Evolutionary conservation across 2,113 vertebrate genomes (phyloP).

Genomic region (Plestiodon gilberti): DNA sequence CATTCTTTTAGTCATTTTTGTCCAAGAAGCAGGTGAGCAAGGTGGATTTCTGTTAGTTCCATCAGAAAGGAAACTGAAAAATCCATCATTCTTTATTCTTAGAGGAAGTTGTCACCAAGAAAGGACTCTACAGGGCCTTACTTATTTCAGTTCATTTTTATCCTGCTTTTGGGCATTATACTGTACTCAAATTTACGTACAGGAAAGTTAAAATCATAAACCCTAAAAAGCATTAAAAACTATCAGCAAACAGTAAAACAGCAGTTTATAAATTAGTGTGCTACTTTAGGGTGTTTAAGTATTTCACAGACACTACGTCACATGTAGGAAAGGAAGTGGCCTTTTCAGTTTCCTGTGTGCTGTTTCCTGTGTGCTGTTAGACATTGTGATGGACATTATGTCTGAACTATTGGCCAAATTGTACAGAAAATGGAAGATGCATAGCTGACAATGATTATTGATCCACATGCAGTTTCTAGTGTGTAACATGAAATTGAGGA

Average conservation of each 20-base stretch:
- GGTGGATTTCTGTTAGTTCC: too few relatives aligned
- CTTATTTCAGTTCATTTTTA: accelerated
- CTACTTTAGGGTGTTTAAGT: too few relatives aligned
- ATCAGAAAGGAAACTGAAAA: too few relatives aligned
- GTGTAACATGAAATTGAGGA: not conserved
- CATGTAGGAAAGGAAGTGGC: not conserved
- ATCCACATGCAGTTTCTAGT: not conserved
- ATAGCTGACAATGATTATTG: not conserved
- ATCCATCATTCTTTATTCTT: not conserved
- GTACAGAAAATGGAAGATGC: not conserved
- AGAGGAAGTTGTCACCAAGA: not conserved
- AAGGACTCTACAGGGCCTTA: not conserved
- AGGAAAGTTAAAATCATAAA: not conserved
- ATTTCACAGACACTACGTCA: too few relatives aligned
- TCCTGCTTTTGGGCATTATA: not conserved
- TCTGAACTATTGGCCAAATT: too few relatives aligned
- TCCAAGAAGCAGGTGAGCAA: too few relatives aligned
- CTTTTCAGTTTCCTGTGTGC: not conserved
- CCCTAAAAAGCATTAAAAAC: not conserved
- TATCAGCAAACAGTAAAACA: too few relatives aligned
- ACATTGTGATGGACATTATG: too few relatives aligned
- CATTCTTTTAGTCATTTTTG: too few relatives aligned
- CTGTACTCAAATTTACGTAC: not conserved
- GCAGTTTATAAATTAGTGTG: too few relatives aligned
- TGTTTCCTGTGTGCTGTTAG: not conserved